Evolutionary conservation across 2,113 vertebrate species (phyloP), one percentile per base, ranked within the genome.

Genomic region (Galeopterus variegatus): DNA sequence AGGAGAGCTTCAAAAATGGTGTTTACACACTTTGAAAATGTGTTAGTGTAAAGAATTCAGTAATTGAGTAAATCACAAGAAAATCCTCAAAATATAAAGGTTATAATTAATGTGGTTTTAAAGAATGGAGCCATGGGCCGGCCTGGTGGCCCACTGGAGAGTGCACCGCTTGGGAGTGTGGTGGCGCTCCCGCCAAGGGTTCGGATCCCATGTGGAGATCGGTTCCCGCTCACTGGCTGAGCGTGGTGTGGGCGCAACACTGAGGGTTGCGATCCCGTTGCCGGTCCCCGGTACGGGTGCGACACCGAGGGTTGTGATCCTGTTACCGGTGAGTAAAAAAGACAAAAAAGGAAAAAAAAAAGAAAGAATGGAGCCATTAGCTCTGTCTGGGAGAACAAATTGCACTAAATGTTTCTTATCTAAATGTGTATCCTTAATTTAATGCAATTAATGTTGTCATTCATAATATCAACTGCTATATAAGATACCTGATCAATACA

Each of bases 91-190:
- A 14, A 72, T 45, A 82, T 28, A 88, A 94, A 67, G 24, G 3
- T 72, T 92, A 81, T 70, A 91, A 60, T 95, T 65, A 93, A 89
- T 77, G 33, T 70, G 75, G 15, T 79, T 92, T 93, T 94, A 90
- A 77, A 64, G 58, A 90, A 73, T 52, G 64, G 72, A 87, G 48
- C 52, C 64, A 82, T 75, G n/a, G n/a, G n/a, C n/a, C n/a, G n/a
- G n/a, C n/a, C n/a, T n/a, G n/a, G n/a, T n/a, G n/a, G n/a, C n/a
- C n/a, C n/a, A n/a, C n/a, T n/a, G n/a, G n/a, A n/a, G n/a, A n/a
- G n/a, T n/a, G n/a, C n/a, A n/a, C n/a, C n/a, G n/a, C n/a, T n/a
- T n/a, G n/a, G n/a, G n/a, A n/a, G n/a, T n/a, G n/a, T n/a, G n/a
- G n/a, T n/a, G n/a, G n/a, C n/a, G n/a, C n/a, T n/a, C n/a, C n/a